Evolutionary conservation across 2,888 invertebrate species (phyloP).

Genomic region (Sesamia inferens): DNA sequence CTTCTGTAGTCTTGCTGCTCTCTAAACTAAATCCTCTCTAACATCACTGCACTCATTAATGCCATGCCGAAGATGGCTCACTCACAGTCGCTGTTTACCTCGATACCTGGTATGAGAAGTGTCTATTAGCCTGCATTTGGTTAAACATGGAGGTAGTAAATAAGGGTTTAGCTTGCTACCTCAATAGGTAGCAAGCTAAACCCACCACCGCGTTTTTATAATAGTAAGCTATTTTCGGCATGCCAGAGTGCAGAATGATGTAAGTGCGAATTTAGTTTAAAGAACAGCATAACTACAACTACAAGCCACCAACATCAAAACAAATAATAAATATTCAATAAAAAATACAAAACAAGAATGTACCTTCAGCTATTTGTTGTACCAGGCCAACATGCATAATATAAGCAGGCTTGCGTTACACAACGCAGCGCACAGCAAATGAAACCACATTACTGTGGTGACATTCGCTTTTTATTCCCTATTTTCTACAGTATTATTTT

Average conservation of each 20-base stretch:
- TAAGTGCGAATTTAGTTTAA: background rate
- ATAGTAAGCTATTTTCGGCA: background rate
- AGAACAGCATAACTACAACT: constrained; percentile 5
- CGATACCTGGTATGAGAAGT: too few species aligned
- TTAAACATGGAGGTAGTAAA: too few species aligned
- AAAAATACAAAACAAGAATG: constrained; percentile 25
- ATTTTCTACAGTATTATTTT: constrained; percentile 57
- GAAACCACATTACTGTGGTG: constrained; percentile 63
- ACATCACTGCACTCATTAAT: background rate
- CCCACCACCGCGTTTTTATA: too few species aligned
- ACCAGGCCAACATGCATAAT: constrained; percentile 50
- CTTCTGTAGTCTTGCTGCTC: too few species aligned
- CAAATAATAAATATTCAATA: constrained; percentile 39
- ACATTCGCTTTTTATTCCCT: constrained; percentile 58
- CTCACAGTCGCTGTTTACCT: too few species aligned
- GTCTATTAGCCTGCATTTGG: too few species aligned
- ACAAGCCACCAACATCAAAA: constrained; percentile 9
- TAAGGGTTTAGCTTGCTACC: too few species aligned
- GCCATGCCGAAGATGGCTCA: background rate
- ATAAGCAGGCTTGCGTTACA: constrained; percentile 54
- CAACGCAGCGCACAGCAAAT: constrained; percentile 54
- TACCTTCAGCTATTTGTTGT: constrained; percentile 43
- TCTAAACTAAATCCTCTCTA: too few species aligned
- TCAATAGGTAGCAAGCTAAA: too few species aligned
- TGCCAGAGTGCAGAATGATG: background rate